Percentiles rank a stretch among this genome's conserved stretches.
Conservation (phyloP, 2,888 invertebrate genomes). For the Trissolcus japonicus region DNA sequence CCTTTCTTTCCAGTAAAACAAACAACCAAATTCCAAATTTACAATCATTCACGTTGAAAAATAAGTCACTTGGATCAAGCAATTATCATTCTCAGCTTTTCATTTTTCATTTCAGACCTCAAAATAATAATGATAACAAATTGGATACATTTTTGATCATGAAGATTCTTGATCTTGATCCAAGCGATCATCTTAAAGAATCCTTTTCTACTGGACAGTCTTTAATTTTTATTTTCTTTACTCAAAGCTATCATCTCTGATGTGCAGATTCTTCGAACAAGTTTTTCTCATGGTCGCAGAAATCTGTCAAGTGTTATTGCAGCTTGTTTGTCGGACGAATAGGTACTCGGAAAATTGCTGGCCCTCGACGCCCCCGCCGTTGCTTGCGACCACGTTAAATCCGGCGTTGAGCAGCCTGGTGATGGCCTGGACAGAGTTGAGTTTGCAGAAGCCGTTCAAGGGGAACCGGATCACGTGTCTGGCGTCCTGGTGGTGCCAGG, state of each 20-base stretch:
- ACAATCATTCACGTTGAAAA: background rate
- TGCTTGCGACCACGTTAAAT: slow-evolving; percentile 88
- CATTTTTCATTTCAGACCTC: background rate
- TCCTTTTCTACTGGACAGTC: slow-evolving; percentile 33
- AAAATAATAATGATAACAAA: too few species aligned
- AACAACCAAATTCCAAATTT: background rate
- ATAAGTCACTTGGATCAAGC: too few species aligned
- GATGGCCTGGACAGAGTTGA: slow-evolving; percentile 92
- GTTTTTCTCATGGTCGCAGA: slow-evolving; percentile 59
- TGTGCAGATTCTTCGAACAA: slow-evolving; percentile 56
- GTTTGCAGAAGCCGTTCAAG: slow-evolving; percentile 91
- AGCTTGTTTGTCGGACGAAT: slow-evolving; percentile 80
- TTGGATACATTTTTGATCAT: too few species aligned
- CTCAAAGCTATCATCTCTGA: slow-evolving; percentile 59
- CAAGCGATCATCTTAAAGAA: background rate
- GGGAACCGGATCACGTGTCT: slow-evolving; percentile 91
- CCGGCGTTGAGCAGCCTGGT: slow-evolving; percentile 87
- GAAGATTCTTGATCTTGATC: background rate
- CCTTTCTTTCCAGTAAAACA: background rate
- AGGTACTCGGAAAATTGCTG: slow-evolving; percentile 94
- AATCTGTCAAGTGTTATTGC: slow-evolving; percentile 67
- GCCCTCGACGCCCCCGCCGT: slow-evolving; percentile 91
- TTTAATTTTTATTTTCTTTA: slow-evolving; percentile 49
- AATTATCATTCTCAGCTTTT: too few species aligned
- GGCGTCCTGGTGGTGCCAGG: slow-evolving; percentile 89